Base-by-base conservation (phyloP, 2,113 vertebrate species). In the Prinia subflava region DNA sequence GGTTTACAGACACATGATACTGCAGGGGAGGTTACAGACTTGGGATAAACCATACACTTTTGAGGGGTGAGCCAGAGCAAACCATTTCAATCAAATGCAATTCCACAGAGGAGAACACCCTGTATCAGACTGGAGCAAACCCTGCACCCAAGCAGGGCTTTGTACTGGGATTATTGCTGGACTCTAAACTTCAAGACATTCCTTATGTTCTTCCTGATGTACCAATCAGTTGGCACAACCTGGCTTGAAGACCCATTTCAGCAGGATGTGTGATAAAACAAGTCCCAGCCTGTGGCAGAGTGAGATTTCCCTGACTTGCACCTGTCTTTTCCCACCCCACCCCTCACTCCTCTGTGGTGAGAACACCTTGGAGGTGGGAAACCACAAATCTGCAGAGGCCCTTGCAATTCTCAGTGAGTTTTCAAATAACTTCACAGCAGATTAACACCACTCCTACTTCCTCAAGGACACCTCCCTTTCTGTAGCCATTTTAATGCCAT, bases 391-490 rank as follows among this genome's bases (percentile, higher is more conserved):
- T 4, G 6, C 60, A 69, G 90, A 37, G 0, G 3, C 39, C 55
- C 44, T 81, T 56, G 41, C 74, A 82, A 79, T 92, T 87, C 83
- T 78, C 79, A 49, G 59, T 15, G 79, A 67, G 47, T 86, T 94
- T 93, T 78, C 76, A 71, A 84, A 75, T 87, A 83, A 35, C 56
- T 94, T 94, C 86, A 73, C 85, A 62, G 92, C 74, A 96, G 93
- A 92, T 94, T 84, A 95, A 89, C 80, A 93, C 86, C 33, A 59
- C 92, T 96, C 93, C 93, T 75, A 89, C 88, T 78, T 95, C 86
- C 80, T 95, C 96, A 94, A 95, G 93, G 94, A 89, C 92, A 94
- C 83, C 92, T 90, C 95, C 86, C 93, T 96, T 96, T 90, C 93
- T 82, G 90, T 95, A 94, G 92, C 92, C 95, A 87, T 95, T 96